Conservation (phyloP, 1,140 invertebrate genomes). For the Cydia splendana region DNA sequence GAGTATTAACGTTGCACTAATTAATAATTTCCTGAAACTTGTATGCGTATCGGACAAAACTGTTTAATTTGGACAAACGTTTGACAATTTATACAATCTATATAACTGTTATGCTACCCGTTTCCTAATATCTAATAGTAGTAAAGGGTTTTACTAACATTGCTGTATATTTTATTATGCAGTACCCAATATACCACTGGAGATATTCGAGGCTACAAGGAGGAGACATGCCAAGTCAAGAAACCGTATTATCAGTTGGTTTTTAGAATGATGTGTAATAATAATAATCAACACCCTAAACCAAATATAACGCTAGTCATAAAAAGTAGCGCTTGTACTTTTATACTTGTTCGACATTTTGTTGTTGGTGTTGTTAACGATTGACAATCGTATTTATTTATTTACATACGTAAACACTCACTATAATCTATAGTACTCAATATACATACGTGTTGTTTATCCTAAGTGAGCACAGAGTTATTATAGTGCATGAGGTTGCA, state of each 20-base stretch:
- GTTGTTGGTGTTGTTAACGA: constrained; percentile 56
- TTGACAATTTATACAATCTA: neutral
- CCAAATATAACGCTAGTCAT: constrained; percentile 65
- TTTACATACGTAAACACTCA: constrained; percentile 34
- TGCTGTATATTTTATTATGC: constrained; percentile 73
- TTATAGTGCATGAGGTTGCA: constrained; percentile 63
- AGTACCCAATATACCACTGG: constrained; percentile 81
- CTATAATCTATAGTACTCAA: constrained; percentile 57
- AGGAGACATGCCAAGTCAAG: constrained; percentile 79
- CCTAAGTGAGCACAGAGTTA: constrained; percentile 47
- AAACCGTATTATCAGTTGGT: constrained; percentile 80
- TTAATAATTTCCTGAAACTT: neutral
- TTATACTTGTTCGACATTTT: constrained; percentile 49
- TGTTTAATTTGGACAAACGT: neutral
- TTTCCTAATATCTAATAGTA: constrained; percentile 7
- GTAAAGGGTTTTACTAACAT: constrained; percentile 64
- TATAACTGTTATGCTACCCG: constrained; percentile 20
- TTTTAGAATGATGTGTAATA: constrained; percentile 71
- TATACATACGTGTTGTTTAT: constrained; percentile 52
- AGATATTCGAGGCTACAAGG: constrained; percentile 79
- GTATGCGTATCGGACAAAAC: neutral
- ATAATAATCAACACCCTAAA: constrained; percentile 50
- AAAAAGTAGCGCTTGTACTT: constrained; percentile 61
- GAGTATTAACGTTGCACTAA: constrained; percentile 18
- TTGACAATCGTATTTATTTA: constrained; percentile 45